A percentile compares a stretch with the other conserved stretches of the same genome.
Conservation (phyloP, 2,113 vertebrate genomes). For the Artemisiospiza belli region DNA sequence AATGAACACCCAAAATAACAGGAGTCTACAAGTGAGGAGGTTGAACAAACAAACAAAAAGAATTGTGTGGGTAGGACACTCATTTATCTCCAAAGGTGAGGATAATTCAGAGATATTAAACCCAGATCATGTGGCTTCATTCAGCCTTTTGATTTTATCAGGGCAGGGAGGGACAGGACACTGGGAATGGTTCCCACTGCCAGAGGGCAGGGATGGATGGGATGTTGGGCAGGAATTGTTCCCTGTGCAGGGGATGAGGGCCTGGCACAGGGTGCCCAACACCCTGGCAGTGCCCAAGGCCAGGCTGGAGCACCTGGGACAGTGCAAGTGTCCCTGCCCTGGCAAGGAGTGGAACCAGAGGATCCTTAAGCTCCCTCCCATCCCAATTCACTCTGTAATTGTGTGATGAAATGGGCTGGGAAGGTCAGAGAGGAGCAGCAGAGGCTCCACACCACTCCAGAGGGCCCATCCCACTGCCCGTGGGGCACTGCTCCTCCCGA, state of each 20-base stretch:
- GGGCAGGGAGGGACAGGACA: not conserved
- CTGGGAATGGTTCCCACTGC: not conserved
- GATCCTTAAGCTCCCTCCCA: not conserved
- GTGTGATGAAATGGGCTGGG: not conserved
- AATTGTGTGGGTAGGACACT: not conserved
- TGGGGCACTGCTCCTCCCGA: not conserved
- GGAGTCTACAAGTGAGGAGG: not conserved
- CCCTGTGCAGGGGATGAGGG: rapidly evolving
- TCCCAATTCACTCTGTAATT: rapidly evolving
- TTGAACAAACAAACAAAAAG: not conserved
- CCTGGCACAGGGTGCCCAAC: not conserved
- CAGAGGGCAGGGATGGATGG: not conserved
- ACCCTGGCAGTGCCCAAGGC: not conserved
- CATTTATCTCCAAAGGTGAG: not conserved
- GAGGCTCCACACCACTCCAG: not conserved
- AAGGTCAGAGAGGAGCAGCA: not conserved
- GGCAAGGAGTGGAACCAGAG: too few relatives aligned
- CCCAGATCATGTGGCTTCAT: rapidly evolving
- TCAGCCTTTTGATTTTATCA: not conserved
- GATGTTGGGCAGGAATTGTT: rapidly evolving
- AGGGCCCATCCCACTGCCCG: rapidly evolving
- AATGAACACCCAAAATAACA: not conserved
- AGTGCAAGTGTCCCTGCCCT: not conserved
- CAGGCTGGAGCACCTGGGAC: not conserved
- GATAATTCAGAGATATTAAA: not conserved